phyloP scores from a whole-genome alignment of 2,888 invertebrate species.

The Polia nebulosa region DNA sequence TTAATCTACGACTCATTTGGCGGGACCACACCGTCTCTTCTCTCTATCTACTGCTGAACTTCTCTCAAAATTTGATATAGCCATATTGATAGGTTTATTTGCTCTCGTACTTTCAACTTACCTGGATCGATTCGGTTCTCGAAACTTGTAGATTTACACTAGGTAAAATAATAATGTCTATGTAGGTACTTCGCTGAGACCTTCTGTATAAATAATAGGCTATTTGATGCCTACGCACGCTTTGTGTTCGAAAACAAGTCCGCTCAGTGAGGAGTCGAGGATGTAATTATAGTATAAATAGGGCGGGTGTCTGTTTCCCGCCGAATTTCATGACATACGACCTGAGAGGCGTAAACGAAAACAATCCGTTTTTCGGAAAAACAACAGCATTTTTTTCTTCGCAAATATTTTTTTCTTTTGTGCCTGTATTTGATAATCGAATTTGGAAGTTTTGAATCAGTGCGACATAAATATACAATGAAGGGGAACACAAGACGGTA shows the following conservation, averaged over 20 bases:
- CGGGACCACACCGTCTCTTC: constrained; percentile 61
- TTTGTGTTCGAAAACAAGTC: constrained; percentile 49
- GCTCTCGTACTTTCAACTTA: constrained; percentile 55
- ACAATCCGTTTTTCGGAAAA: constrained; percentile 37
- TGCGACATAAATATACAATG: constrained; percentile 33
- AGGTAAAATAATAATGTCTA: constrained; percentile 45
- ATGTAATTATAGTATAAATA: constrained; percentile 54
- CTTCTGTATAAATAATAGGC: constrained; percentile 36
- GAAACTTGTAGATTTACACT: constrained; percentile 54
- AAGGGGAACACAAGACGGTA: constrained; percentile 13
- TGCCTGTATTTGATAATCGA: constrained; percentile 7
- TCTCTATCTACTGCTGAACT: constrained; percentile 59
- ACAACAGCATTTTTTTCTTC: constrained; percentile 11
- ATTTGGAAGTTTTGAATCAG: constrained; percentile 22
- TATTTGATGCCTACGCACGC: constrained; percentile 31
- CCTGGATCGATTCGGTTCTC: constrained; percentile 60
- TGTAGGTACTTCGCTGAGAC: constrained; percentile 20
- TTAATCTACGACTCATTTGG: constrained; percentile 67
- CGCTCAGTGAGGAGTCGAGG: constrained; percentile 15
- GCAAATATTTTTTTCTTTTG: constrained; percentile 29
- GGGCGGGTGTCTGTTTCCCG: constrained; percentile 61
- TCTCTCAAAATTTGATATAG: constrained; percentile 44
- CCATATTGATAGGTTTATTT: constrained; percentile 54
- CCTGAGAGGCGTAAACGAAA: constrained; percentile 27
- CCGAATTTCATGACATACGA: constrained; percentile 58